phyloP scores from a whole-genome alignment of 2,888 invertebrate species.

The Dynastes hyllus region DNA sequence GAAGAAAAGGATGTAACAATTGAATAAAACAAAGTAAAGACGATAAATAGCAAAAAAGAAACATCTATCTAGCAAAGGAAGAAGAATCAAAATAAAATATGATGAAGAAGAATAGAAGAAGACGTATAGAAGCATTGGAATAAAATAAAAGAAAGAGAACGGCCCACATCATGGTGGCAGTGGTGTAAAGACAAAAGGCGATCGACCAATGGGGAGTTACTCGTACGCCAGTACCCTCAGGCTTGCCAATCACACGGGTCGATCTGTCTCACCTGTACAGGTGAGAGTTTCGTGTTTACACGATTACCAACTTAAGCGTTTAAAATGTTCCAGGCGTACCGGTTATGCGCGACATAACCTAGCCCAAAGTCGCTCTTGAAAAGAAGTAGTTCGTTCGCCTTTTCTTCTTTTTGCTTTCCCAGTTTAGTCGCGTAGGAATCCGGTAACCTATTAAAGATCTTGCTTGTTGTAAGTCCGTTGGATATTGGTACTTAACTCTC shows the following conservation, averaged over 20 bases:
- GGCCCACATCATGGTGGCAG: slow-evolving; percentile 63
- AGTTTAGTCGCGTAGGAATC: no score
- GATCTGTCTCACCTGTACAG: slow-evolving; percentile 50
- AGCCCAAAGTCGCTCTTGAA: no score
- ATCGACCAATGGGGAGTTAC: slow-evolving; percentile 63
- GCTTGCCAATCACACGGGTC: slow-evolving; percentile 65
- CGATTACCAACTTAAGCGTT: slow-evolving; percentile 48
- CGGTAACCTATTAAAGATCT: no score
- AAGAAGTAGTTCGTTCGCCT: no score
- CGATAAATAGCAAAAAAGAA: neutral
- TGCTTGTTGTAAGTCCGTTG: no score
- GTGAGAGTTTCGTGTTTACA: slow-evolving; percentile 48
- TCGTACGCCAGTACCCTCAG: slow-evolving; percentile 60
- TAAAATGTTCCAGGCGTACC: neutral
- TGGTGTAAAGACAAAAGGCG: slow-evolving; percentile 65
- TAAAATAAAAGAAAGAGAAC: slow-evolving; percentile 48
- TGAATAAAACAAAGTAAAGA: neutral
- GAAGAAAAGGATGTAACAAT: neutral
- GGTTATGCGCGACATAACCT: no score
- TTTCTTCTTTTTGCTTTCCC: no score
- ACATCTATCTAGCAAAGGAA: neutral
- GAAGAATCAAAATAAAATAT: neutral
- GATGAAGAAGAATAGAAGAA: slow-evolving; percentile 7
- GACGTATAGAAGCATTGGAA: no score
- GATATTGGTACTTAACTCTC: no score